phyloP scores from a whole-genome alignment of 2,797 vertebrate species.

The Arrhamphus sclerolepis region DNA sequence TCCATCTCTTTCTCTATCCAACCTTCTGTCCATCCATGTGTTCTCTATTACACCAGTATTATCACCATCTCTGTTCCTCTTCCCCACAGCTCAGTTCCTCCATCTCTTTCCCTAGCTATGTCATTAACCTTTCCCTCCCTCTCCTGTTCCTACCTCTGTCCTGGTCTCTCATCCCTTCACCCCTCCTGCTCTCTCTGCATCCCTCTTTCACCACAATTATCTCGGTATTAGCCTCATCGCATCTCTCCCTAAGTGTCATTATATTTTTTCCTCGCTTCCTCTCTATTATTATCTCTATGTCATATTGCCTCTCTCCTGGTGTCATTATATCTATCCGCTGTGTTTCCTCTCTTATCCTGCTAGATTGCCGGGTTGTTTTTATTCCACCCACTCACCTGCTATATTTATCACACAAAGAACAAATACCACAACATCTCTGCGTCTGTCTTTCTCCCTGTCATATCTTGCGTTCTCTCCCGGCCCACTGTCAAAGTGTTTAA shows the following conservation, averaged over 20 bases:
- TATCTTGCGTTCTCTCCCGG: slow-evolving; percentile 50
- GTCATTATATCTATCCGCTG: slow-evolving; percentile 69
- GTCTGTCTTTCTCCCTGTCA: slow-evolving; percentile 56
- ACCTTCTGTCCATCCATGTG: slow-evolving; percentile 32
- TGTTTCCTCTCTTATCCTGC: slow-evolving; percentile 69
- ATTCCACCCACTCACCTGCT: slow-evolving; percentile 77
- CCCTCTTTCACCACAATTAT: slow-evolving; percentile 55
- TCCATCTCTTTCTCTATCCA: slow-evolving; percentile 22
- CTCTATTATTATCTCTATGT: slow-evolving; percentile 64
- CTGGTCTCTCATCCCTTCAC: slow-evolving; percentile 34
- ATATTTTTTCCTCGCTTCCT: slow-evolving; percentile 42
- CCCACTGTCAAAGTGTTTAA: slow-evolving; percentile 66
- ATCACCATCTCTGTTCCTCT: slow-evolving; percentile 28
- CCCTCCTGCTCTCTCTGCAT: slow-evolving; percentile 18
- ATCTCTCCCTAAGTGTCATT: slow-evolving; percentile 57
- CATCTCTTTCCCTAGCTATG: slow-evolving; percentile 17
- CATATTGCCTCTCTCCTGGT: slow-evolving; percentile 62
- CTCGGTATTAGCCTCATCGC: slow-evolving; percentile 49
- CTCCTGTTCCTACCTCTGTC: slow-evolving; percentile 26
- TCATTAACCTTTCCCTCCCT: slow-evolving; percentile 11
- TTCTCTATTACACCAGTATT: slow-evolving; percentile 31
- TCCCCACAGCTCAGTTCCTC: slow-evolving; percentile 26
- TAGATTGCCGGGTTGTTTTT: slow-evolving; percentile 67
- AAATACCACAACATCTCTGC: slow-evolving; percentile 70
- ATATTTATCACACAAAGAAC: slow-evolving; percentile 77